Evolutionary conservation across 2,797 vertebrate species (phyloP), one percentile per base, ranked within the genome.

Genomic region (Taeniopygia guttata): DNA sequence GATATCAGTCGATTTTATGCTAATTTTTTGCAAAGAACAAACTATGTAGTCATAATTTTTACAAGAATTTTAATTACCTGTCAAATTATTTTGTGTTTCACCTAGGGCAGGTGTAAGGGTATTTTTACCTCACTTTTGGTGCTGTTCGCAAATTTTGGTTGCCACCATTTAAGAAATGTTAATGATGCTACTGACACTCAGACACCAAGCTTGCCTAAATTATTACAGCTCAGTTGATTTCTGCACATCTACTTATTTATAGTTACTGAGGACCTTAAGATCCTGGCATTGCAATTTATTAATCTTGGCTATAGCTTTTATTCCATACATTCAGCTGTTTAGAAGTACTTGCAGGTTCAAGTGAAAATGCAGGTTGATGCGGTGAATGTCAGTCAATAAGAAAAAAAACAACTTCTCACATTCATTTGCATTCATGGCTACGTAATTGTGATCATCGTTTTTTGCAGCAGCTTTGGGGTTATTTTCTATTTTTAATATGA

Each of bases 51-150:
- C 94, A 95, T 97, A 96, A 96, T 96, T 97, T 89, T 96, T 96
- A 94, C 51, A 92, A 76, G 70, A 90, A 94, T 96, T 97, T 97
- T 98, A 97, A 97, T 97, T 97, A 95, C 64, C 66, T 94, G 81
- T 95, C 97, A 98, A 96, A 96, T 97, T 97, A 96, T 95, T 97
- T 84, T 85, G 59, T 66, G 54, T 80, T 96, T 91, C 66, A 80
- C 67, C 46, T 84, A 85, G 19, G 36, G 72, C 51, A 89, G 73
- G n/a, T 93, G 79, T 64, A 67, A 86, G 7, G 38, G 20, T 69
- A 69, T 67, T 89, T 82, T 90, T 32, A 59, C 67, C 89, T 92
- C 63, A 67, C 7, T 89, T 96, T 86, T 81, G 43, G 68, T 91
- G 55, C 60, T 69, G 21, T 56, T 93, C 76, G 90, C 52, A 82